Evolutionary conservation across 2,113 vertebrate species (phyloP).

Genomic region (Gobiocypris rarus): DNA sequence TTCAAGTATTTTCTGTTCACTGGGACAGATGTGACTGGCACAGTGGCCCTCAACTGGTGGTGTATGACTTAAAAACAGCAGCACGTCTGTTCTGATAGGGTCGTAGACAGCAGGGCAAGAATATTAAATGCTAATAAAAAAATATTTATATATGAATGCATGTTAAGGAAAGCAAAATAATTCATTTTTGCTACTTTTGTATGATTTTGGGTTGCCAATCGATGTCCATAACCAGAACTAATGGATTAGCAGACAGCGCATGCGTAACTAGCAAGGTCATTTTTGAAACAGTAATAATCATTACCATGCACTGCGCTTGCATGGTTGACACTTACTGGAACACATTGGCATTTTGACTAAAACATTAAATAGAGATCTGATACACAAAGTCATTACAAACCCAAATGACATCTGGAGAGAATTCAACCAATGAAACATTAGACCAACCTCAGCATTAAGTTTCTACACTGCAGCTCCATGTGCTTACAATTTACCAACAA

Average conservation of each 20-base stretch:
- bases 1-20: not conserved
- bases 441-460: constrained; percentile 9
- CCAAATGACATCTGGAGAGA: constrained; percentile 25
- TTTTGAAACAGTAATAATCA: constrained; percentile 22
- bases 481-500: constrained; percentile 45
- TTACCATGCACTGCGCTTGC: not conserved
- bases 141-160: not conserved
- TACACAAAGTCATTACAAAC: constrained; percentile 39
- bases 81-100: too few relatives aligned
- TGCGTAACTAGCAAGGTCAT: not conserved
- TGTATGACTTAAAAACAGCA: too few relatives aligned
- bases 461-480: constrained; percentile 29
- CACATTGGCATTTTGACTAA: not conserved
- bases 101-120: too few relatives aligned
- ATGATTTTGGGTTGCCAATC: not conserved
- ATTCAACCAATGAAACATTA: constrained; percentile 27
- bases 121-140: too few relatives aligned
- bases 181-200: not conserved
- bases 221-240: not conserved
- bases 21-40: too few relatives aligned
- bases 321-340: not conserved
- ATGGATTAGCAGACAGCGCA: constrained; percentile 3
- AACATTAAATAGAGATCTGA: constrained; percentile 30
- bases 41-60: too few relatives aligned
- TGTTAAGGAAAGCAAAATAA: not conserved